These are phyloP conservation scores for Mamestra configurata DNA, from an alignment of 1,140 invertebrate species.

Conservation along the genomic window DNA sequence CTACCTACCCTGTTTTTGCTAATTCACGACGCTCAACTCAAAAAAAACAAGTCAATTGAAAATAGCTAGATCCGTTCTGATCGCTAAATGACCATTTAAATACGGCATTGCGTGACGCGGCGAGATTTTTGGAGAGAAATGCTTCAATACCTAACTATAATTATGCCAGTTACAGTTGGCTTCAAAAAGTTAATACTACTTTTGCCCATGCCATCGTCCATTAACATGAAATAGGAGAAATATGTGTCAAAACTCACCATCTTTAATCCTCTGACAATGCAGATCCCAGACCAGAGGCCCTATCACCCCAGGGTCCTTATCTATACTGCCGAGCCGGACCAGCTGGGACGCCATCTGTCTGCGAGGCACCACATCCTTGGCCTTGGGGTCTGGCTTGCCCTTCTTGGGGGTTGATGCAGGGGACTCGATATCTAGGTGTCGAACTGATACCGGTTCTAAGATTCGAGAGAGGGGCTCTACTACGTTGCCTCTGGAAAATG, in stretches of 20 bases:
- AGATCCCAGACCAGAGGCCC: slow-evolving; percentile 94
- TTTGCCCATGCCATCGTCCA: no score
- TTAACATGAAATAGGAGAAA: no score
- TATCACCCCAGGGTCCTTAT: slow-evolving; percentile 94
- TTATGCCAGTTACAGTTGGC: no score
- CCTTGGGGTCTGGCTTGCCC: slow-evolving; percentile 41
- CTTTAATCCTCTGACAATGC: slow-evolving; percentile 87
- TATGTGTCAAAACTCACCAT: slow-evolving; percentile 62
- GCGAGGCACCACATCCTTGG: slow-evolving; percentile 68
- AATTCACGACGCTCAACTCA: no score
- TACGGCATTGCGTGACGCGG: no score
- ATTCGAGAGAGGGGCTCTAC: slow-evolving; percentile 93
- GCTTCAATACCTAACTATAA: no score
- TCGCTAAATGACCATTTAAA: no score
- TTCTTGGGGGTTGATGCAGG: slow-evolving; percentile 63
- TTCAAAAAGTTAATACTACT: no score
- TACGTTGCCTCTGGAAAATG: slow-evolving; percentile 88
- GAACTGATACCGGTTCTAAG: slow-evolving; percentile 92
- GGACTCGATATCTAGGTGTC: slow-evolving; percentile 90
- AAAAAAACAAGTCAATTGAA: no score
- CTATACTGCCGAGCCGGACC: slow-evolving; percentile 89
- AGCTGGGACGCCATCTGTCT: slow-evolving; percentile 81
- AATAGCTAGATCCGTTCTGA: no score
- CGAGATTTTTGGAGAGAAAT: no score
- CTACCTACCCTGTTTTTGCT: no score